These are phyloP conservation scores for Pocillopora grandis DNA, from an alignment of 92 coral and sea anemone genomes.

Conservation along the genomic window DNA sequence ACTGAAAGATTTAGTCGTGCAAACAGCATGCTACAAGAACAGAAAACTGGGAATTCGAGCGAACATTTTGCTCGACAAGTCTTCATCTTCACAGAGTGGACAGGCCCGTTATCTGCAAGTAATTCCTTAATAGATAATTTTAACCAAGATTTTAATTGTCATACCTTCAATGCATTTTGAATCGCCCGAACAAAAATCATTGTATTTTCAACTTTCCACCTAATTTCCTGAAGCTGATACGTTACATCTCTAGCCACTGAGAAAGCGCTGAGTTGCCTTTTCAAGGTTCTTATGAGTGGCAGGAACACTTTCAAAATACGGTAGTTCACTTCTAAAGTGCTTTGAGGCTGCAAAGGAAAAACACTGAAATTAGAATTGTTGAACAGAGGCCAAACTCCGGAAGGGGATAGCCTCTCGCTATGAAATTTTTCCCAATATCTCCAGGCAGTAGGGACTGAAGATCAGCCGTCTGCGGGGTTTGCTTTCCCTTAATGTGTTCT, in stretches of 20 bases:
- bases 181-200: not conserved
- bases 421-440: no score
- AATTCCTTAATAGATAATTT: no score
- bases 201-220: constrained; percentile 2
- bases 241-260: constrained; percentile 20
- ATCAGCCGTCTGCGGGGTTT: no score
- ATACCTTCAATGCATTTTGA: not conserved
- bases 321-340: constrained; percentile 5
- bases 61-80: no score
- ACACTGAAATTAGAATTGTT: not conserved
- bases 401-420: no score
- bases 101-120: no score
- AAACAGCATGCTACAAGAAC: not conserved
- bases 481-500: no score
- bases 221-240: constrained; percentile 13
- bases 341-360: not conserved
- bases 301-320: constrained; percentile 9
- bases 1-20: not conserved
- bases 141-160: no score
- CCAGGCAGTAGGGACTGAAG: no score
- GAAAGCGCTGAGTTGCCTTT: constrained; percentile 6
- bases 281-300: constrained; percentile 9
- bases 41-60: no score
- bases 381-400: not conserved
- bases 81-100: no score